phyloP scores from a whole-genome alignment of 2,888 invertebrate species.

The Heliconius sara region DNA sequence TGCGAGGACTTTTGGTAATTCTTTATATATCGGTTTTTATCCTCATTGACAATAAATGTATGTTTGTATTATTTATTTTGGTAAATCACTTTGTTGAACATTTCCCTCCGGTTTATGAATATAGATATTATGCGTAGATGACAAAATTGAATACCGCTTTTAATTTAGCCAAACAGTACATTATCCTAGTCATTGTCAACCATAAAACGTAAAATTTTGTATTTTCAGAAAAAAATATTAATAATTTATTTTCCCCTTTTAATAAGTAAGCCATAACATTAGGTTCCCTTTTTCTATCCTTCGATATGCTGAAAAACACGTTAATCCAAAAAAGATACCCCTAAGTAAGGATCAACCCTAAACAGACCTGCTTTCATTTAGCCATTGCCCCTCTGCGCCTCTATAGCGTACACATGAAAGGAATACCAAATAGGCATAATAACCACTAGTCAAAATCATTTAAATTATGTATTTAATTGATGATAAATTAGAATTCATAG shows the following conservation, averaged over 20 bases:
- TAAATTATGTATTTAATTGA: too few species aligned
- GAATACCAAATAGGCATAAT: neutral
- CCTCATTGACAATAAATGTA: neutral
- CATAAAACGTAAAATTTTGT: too few species aligned
- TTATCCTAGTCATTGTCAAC: too few species aligned
- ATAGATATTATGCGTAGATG: neutral
- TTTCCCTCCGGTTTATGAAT: neutral
- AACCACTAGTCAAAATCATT: too few species aligned
- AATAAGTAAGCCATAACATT: too few species aligned
- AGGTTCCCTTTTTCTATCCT: too few species aligned
- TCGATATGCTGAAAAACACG: neutral
- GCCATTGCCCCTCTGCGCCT: neutral
- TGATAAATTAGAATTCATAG: too few species aligned
- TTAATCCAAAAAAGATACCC: too few species aligned
- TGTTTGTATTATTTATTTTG: neutral
- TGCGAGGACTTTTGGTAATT: constrained; percentile 9
- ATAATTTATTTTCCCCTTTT: too few species aligned
- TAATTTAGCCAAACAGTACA: too few species aligned
- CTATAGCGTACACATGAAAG: too few species aligned
- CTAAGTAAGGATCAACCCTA: neutral
- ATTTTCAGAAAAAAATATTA: too few species aligned
- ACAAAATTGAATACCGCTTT: neutral
- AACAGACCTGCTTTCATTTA: neutral
- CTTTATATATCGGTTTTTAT: neutral
- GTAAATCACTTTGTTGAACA: neutral